phyloP scores from a whole-genome alignment of 92 coral and sea anemone genomes.

The Hydrozoanthus gracilis region DNA sequence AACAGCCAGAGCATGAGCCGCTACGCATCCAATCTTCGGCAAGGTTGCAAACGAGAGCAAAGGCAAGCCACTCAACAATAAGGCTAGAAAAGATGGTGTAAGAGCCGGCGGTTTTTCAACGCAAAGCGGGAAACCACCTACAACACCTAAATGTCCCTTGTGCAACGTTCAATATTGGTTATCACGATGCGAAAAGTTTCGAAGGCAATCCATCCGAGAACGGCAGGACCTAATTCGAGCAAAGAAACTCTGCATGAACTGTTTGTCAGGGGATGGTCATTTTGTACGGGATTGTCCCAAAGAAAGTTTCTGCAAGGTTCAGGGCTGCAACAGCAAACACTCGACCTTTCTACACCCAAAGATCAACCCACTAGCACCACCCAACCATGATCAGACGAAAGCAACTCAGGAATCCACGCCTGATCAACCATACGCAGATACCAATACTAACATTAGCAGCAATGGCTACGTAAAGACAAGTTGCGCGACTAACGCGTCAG shows the following conservation, averaged over 20 bases:
- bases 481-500: not conserved
- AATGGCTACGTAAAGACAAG: constrained; percentile 3
- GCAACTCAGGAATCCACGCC: not conserved
- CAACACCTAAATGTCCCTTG: constrained; percentile 46
- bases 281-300: constrained; percentile 49
- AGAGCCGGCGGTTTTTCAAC: constrained; percentile 29
- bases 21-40: constrained; percentile 50
- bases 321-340: constrained; percentile 68
- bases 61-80: not conserved
- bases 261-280: constrained; percentile 67
- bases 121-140: constrained; percentile 1
- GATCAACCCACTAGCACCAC: not conserved
- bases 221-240: constrained; percentile 46
- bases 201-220: constrained; percentile 55
- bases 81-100: not conserved
- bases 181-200: constrained; percentile 56
- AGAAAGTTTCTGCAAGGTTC: constrained; percentile 65
- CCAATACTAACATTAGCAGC: not conserved
- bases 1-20: constrained; percentile 45
- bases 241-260: constrained; percentile 60
- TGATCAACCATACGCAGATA: not conserved
- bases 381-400: not conserved
- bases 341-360: constrained; percentile 71
- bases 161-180: constrained; percentile 64
- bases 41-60: constrained; percentile 12